Percentiles rank a stretch among this genome's conserved stretches.
These are phyloP conservation scores for Melipona quadrifasciata DNA, from an alignment of 1,140 invertebrate species.

Conservation along the genomic window DNA sequence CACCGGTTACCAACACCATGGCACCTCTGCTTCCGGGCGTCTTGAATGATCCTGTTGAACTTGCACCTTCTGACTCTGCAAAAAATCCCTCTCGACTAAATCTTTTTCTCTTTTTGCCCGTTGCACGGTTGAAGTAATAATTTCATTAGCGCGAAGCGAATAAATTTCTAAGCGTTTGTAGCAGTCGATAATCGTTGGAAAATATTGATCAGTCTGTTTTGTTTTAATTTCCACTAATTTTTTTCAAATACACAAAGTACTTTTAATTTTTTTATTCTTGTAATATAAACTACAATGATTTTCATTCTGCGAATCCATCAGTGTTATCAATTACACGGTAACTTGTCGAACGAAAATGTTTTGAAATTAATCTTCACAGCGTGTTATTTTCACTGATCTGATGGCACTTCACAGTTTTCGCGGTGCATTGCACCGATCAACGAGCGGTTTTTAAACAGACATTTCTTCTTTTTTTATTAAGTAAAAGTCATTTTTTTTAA, in stretches of 20 bases:
- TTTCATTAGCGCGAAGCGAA: not conserved
- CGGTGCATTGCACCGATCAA: not conserved
- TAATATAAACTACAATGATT: too few relatives aligned
- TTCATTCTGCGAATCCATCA: not conserved
- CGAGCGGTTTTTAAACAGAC: not conserved
- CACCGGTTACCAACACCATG: slow-evolving; percentile 26
- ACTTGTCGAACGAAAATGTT: not conserved
- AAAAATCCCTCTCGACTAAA: not conserved
- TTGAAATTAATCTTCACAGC: not conserved
- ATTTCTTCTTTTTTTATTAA: too few relatives aligned
- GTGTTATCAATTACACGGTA: not conserved
- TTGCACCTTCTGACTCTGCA: not conserved
- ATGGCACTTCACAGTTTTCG: not conserved
- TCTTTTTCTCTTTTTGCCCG: not conserved
- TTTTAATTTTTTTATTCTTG: too few relatives aligned
- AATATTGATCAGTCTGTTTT: too few relatives aligned
- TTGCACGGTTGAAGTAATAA: not conserved
- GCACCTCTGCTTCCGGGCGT: slow-evolving; percentile 39
- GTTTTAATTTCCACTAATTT: too few relatives aligned
- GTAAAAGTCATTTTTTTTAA: not conserved
- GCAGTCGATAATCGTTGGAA: too few relatives aligned
- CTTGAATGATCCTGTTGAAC: slow-evolving; percentile 36
- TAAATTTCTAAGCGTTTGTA: too few relatives aligned
- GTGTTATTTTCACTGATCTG: too few relatives aligned
- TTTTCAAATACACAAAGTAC: too few relatives aligned